Conservation (phyloP, 2,797 vertebrate genomes). For the Hippopotamyrus pictus region DNA sequence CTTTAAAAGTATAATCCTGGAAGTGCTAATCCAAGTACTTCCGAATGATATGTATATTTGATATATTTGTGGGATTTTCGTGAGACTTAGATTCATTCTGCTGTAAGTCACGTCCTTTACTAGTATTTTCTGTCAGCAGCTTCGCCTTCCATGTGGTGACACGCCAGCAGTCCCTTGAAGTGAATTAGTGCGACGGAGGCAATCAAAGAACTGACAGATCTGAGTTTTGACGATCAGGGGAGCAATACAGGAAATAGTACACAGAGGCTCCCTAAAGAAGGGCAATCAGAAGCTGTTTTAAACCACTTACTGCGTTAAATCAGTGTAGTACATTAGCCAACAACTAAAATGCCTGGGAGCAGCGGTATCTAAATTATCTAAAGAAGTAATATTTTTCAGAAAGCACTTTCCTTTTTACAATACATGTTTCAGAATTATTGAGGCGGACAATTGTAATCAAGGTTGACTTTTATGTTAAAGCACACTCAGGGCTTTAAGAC, state of each 20-base stretch:
- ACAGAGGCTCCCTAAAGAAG: neutral
- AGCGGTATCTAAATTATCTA: neutral
- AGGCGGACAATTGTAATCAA: neutral
- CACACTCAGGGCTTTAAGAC: neutral
- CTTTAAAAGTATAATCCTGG: neutral
- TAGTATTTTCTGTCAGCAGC: neutral
- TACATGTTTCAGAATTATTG: neutral
- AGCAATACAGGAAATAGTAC: neutral
- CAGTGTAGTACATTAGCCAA: neutral
- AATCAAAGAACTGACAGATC: neutral
- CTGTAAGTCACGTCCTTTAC: neutral
- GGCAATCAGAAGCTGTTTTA: neutral
- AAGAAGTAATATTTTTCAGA: neutral
- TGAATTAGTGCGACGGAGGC: neutral
- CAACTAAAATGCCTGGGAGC: neutral
- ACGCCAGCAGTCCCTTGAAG: neutral
- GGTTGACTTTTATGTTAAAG: neutral
- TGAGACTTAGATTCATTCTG: neutral
- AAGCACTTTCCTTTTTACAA: neutral
- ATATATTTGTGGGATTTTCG: neutral
- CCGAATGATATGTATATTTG: neutral
- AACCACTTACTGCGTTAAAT: neutral
- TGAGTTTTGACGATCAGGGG: neutral
- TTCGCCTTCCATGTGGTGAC: neutral
- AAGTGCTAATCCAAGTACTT: neutral